Percentiles rank a stretch among this genome's conserved stretches.
Evolutionary conservation across 2,797 vertebrate genomes (phyloP).

Genomic region (Gobionotothen gibberifrons): DNA sequence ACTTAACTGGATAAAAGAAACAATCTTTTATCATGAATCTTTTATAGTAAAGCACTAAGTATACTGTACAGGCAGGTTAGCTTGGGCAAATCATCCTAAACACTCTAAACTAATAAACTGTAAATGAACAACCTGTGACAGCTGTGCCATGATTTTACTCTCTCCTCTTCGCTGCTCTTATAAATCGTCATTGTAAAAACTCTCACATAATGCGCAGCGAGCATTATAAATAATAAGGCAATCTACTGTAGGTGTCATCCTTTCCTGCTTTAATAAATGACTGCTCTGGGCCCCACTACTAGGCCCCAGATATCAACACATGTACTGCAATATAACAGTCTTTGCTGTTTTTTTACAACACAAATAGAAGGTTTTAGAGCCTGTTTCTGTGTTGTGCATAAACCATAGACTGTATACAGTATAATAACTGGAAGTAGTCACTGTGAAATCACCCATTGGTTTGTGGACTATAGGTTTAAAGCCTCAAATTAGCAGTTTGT

Average conservation of each 20-base stretch:
- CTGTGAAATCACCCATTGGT: no score
- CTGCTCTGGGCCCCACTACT: slow-evolving; percentile 45
- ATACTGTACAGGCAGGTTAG: no score
- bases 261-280: slow-evolving; percentile 75
- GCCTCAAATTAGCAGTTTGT: no score
- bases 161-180: slow-evolving; percentile 45
- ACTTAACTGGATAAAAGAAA: background rate
- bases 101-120: slow-evolving; percentile 9
- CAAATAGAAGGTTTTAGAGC: slow-evolving; percentile 17
- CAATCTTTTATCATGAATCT: background rate
- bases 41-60: background rate
- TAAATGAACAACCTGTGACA: slow-evolving; percentile 44
- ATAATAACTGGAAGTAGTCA: no score
- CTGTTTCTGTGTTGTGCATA: background rate
- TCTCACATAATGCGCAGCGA: slow-evolving; percentile 66
- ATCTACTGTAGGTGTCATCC: slow-evolving; percentile 76
- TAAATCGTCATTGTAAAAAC: slow-evolving; percentile 72
- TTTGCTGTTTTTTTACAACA: slow-evolving; percentile 27
- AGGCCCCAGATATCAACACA: slow-evolving; percentile 54
- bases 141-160: slow-evolving; percentile 42
- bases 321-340: slow-evolving; percentile 42
- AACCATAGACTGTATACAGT: background rate
- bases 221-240: slow-evolving; percentile 82
- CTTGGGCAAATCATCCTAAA: background rate
- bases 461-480: no score